phyloP scores from a whole-genome alignment of 2,113 vertebrate genomes.

The Jaculus jaculus region DNA sequence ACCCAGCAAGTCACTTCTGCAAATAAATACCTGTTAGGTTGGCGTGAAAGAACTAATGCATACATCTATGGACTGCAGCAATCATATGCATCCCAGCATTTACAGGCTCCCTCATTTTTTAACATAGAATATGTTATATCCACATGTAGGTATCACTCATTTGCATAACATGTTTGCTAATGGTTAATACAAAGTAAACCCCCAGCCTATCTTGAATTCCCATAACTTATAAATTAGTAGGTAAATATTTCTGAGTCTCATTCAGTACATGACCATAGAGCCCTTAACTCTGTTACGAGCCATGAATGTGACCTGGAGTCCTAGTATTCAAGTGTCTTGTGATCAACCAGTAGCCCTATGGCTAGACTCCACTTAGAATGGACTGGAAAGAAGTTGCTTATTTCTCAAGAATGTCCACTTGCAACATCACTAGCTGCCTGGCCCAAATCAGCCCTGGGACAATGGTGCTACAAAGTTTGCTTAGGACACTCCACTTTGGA shows the following conservation, averaged over 20 bases:
- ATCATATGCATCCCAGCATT: not conserved
- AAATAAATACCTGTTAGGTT: not conserved
- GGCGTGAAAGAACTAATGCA: not conserved
- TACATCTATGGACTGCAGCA: not conserved
- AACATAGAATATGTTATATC: not conserved
- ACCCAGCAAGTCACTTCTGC: not conserved
- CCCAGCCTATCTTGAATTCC: not conserved
- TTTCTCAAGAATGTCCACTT: not conserved
- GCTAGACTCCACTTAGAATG: not conserved
- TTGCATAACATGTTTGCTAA: not conserved
- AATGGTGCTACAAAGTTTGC: not conserved
- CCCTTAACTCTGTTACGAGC: not conserved
- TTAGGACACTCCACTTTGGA: not conserved
- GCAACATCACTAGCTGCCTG: not conserved
- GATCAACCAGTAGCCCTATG: not conserved
- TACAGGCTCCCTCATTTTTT: not conserved
- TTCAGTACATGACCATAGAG: not conserved
- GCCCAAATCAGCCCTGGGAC: not conserved
- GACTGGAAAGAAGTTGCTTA: not conserved
- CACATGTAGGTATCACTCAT: not conserved
- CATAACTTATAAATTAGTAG: not conserved
- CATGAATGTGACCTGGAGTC: not conserved
- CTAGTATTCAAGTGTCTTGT: not conserved
- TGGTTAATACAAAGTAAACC: not conserved
- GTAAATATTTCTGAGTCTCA: not conserved